Evolutionary conservation across 2,113 vertebrate species (phyloP).

Genomic region (Podarcis raffonei): DNA sequence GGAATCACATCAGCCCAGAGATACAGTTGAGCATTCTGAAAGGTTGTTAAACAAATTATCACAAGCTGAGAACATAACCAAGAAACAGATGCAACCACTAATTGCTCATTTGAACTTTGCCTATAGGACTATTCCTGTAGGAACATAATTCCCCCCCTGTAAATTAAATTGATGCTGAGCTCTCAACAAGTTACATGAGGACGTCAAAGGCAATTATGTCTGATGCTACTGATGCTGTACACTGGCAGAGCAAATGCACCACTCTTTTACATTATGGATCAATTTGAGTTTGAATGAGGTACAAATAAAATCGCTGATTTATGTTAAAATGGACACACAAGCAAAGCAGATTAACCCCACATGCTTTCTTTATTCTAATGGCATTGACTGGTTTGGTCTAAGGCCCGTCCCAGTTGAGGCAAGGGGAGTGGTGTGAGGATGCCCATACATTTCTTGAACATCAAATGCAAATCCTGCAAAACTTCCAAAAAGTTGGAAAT

Average conservation of each 20-base stretch:
- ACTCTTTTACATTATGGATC: not conserved
- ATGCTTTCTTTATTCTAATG: not conserved
- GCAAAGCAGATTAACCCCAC: not conserved
- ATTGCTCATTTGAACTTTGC: slow-evolving; percentile 71
- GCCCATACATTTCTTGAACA: not conserved
- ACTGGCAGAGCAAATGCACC: not conserved
- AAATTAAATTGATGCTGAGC: slow-evolving; percentile 58
- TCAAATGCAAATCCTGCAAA: not conserved
- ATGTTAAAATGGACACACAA: not conserved
- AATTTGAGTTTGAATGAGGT: not conserved
- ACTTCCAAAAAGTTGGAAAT: not conserved
- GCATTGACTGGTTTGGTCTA: not conserved
- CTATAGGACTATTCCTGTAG: slow-evolving; percentile 59
- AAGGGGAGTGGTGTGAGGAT: not conserved
- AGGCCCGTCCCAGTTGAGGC: not conserved
- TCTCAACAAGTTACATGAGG: slow-evolving; percentile 41
- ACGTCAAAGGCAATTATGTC: not conserved
- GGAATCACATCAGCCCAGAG: slow-evolving; percentile 55
- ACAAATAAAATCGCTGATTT: not conserved
- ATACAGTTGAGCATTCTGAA: slow-evolving; percentile 55
- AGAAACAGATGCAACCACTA: slow-evolving; percentile 61
- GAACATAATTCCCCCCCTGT: slow-evolving; percentile 23
- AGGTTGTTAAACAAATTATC: slow-evolving; percentile 66
- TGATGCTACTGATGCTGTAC: not conserved
- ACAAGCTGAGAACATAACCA: slow-evolving; percentile 62